These are phyloP conservation scores for Dryoscopus gambensis DNA, from an alignment of 2,113 vertebrate genomes.

Conservation along the genomic window DNA sequence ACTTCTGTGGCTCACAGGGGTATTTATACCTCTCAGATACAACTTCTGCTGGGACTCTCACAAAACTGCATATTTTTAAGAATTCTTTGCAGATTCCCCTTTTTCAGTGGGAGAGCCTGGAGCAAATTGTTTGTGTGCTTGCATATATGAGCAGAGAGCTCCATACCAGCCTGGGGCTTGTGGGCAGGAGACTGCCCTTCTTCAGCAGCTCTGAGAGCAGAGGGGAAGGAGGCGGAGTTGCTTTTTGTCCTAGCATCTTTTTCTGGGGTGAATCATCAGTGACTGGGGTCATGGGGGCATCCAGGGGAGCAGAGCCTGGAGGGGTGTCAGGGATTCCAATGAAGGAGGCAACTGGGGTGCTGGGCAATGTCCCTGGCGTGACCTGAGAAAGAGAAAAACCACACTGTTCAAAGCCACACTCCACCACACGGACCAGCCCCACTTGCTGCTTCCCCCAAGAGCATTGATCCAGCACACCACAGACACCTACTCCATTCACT, in stretches of 20 bases:
- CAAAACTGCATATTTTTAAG: neutral
- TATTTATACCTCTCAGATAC: neutral
- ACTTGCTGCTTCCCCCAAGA: conserved; percentile 62
- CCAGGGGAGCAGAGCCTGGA: conserved; percentile 85
- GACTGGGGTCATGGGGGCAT: conserved; percentile 84
- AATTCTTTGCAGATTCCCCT: neutral
- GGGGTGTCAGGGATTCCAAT: conserved; percentile 87
- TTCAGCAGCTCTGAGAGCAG: conserved; percentile 98
- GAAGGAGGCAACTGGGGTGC: conserved; percentile 88
- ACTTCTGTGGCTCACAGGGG: neutral
- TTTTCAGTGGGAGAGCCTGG: conserved; percentile 11
- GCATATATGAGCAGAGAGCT: conserved; percentile 74
- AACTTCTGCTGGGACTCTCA: neutral
- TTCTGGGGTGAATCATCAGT: conserved; percentile 96
- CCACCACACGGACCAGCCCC: conserved; percentile 60
- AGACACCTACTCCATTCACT: conserved; percentile 66
- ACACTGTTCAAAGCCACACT: conserved; percentile 69
- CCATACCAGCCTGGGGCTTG: conserved; percentile 94
- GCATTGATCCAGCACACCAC: conserved; percentile 60
- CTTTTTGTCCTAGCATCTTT: conserved; percentile 91
- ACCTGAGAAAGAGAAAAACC: conserved; percentile 81
- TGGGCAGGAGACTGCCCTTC: conserved; percentile 94
- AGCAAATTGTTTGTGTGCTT: conserved; percentile 44
- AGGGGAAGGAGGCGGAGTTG: conserved; percentile 95
- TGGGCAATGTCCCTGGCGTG: conserved; percentile 82